Evolutionary conservation across 2,888 invertebrate species (phyloP).

Genomic region (Ypsolopha scabrella): DNA sequence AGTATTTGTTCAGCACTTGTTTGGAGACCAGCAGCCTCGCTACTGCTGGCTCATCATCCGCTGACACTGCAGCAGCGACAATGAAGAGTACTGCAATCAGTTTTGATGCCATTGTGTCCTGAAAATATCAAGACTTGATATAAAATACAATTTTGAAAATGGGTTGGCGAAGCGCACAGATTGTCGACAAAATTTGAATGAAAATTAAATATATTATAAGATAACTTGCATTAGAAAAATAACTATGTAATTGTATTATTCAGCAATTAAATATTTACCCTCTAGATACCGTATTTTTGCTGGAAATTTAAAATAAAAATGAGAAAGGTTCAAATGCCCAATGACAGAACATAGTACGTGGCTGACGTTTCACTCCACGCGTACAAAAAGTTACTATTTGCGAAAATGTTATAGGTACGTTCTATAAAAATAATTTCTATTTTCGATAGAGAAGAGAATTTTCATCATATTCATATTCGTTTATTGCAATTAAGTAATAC

Average conservation of each 20-base stretch:
- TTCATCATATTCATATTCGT: background rate
- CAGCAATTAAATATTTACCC: background rate
- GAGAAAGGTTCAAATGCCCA: conserved; percentile 18
- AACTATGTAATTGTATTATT: too few species aligned
- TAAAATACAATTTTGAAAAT: background rate
- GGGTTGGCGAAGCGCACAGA: background rate
- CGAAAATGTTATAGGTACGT: conserved; percentile 7
- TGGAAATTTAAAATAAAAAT: conserved; percentile 7
- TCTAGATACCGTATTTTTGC: background rate
- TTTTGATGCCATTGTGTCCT: conserved; percentile 48
- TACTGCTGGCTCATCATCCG: conserved; percentile 78
- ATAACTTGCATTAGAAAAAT: background rate
- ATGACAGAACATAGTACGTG: conserved; percentile 54
- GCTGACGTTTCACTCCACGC: conserved; percentile 70
- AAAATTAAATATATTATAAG: background rate
- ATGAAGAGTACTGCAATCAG: conserved; percentile 54
- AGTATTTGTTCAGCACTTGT: conserved; percentile 94
- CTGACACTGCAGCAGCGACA: conserved; percentile 53
- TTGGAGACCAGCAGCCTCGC: conserved; percentile 92
- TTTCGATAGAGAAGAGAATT: background rate
- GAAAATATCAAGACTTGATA: background rate
- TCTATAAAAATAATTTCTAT: background rate
- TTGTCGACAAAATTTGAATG: background rate
- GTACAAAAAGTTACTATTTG: conserved; percentile 40
- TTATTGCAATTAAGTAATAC: too few species aligned